Conservation (phyloP, 2,888 invertebrate genomes). For the Entomobrya multifasciata region DNA sequence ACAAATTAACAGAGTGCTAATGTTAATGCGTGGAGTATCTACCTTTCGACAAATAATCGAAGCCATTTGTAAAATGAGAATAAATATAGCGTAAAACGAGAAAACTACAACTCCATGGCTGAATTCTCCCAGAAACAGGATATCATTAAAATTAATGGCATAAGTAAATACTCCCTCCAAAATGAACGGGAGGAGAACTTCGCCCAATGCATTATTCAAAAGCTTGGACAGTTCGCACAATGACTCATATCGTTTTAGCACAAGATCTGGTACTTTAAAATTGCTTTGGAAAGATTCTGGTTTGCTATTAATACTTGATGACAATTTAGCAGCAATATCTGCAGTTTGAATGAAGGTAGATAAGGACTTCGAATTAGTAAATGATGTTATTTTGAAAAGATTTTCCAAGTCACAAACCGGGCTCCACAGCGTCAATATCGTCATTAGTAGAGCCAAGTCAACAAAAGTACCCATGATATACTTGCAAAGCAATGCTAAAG, state of each 20-base stretch:
- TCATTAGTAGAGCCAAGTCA: constrained; percentile 36
- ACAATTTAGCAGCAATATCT: not conserved
- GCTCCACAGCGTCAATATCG: constrained; percentile 42
- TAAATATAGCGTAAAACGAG: constrained; percentile 36
- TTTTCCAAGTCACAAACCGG: constrained; percentile 33
- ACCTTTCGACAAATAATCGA: constrained; percentile 61
- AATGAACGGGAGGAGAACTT: constrained; percentile 40
- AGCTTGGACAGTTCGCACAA: constrained; percentile 40
- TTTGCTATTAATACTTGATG: not conserved
- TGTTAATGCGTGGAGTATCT: too few relatives aligned
- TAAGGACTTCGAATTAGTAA: not conserved
- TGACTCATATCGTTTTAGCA: constrained; percentile 13
- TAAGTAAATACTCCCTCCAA: constrained; percentile 63
- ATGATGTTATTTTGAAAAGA: not conserved
- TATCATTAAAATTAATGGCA: constrained; percentile 60
- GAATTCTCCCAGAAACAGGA: constrained; percentile 52
- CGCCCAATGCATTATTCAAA: constrained; percentile 36
- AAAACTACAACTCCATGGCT: constrained; percentile 43
- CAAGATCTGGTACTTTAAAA: not conserved
- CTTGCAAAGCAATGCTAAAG: constrained; percentile 11
- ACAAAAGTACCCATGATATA: constrained; percentile 54
- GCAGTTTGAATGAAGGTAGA: not conserved
- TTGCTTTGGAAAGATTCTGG: not conserved
- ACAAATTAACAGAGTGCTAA: too few relatives aligned
- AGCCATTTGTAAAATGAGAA: constrained; percentile 11